Conservation (phyloP, 2,888 invertebrate genomes). For the Zeuzera pyrina region DNA sequence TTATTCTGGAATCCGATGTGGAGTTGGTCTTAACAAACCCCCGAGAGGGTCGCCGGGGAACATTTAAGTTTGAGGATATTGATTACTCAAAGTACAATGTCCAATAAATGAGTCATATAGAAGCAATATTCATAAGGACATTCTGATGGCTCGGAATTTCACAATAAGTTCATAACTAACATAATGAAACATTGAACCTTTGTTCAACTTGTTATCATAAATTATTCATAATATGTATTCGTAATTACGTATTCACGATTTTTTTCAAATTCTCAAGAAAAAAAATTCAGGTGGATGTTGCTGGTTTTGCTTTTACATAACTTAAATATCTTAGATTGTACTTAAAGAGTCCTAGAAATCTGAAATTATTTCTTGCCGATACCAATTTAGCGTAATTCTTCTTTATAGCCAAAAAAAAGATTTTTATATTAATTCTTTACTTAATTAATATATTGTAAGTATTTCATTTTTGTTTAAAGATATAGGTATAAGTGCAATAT, state of each 20-base stretch:
- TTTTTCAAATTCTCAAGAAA: neutral
- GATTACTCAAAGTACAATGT: conserved; percentile 10
- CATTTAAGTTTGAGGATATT: conserved; percentile 8
- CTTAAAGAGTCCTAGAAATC: neutral
- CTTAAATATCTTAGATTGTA: neutral
- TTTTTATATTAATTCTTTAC: too few species aligned
- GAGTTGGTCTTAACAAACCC: conserved; percentile 7
- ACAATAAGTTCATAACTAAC: neutral
- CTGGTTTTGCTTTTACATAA: neutral
- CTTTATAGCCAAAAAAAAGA: too few species aligned
- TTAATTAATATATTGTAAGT: too few species aligned
- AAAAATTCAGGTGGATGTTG: neutral
- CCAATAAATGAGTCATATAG: conserved; percentile 4
- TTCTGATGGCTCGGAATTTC: neutral
- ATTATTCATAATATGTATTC: neutral
- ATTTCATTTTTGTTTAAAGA: too few species aligned
- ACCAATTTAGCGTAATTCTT: too few species aligned
- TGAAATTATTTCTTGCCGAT: too few species aligned
- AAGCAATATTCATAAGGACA: neutral
- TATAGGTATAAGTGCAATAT: too few species aligned
- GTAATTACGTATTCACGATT: neutral
- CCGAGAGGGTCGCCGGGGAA: conserved; percentile 9
- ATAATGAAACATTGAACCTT: neutral
- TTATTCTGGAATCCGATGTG: conserved; percentile 10
- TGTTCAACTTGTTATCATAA: neutral